phyloP scores from a whole-genome alignment of 2,797 vertebrate genomes.

The Schizothorax lantsangensis region DNA sequence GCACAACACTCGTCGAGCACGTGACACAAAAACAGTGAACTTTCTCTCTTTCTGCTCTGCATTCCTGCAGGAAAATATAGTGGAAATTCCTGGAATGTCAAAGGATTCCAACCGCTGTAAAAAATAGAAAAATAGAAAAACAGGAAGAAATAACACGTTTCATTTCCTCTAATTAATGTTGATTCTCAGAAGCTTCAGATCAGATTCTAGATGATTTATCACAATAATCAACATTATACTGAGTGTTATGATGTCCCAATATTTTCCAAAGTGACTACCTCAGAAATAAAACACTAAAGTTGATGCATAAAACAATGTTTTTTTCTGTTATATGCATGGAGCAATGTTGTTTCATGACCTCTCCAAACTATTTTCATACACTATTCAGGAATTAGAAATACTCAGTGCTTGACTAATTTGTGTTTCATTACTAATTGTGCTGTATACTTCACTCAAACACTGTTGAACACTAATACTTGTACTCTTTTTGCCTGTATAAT shows the following conservation, averaged over 20 bases:
- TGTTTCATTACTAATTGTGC: not conserved
- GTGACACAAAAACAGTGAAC: not conserved
- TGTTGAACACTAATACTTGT: not conserved
- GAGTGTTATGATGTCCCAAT: too few relatives aligned
- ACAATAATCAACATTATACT: not conserved
- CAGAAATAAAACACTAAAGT: not conserved
- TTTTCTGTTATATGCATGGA: not conserved
- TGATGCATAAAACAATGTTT: not conserved
- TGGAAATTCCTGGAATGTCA: not conserved
- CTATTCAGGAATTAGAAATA: not conserved
- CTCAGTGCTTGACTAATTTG: not conserved
- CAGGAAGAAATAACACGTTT: not conserved
- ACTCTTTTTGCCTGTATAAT: too few relatives aligned
- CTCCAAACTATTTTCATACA: not conserved
- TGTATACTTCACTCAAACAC: not conserved
- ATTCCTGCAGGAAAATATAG: not conserved
- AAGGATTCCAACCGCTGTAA: not conserved
- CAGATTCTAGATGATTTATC: too few relatives aligned
- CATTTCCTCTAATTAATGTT: not conserved
- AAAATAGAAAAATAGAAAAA: not conserved
- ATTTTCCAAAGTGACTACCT: not conserved
- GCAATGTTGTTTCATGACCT: too few relatives aligned
- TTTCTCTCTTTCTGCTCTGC: not conserved
- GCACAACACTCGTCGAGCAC: not conserved
- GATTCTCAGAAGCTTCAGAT: too few relatives aligned